phyloP scores from a whole-genome alignment of 2,113 vertebrate species.

The Myiagra hebetior region DNA sequence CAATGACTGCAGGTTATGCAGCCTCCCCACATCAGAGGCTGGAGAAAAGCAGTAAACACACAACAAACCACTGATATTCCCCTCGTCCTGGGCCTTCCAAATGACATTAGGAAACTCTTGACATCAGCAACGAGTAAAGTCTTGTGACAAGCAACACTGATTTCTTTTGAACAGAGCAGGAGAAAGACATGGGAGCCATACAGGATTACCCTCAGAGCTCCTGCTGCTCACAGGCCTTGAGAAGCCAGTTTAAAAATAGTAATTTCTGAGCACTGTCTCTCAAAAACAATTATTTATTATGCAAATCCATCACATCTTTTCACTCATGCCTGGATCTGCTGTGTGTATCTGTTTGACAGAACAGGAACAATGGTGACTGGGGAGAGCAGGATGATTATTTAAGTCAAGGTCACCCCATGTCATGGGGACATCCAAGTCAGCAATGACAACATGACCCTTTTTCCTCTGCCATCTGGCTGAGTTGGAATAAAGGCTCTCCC shows the following conservation, averaged over 20 bases:
- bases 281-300: background rate
- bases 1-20: background rate
- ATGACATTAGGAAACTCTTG: background rate
- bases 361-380: rapidly evolving
- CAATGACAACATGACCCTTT: background rate
- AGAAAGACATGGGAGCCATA: background rate
- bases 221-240: background rate
- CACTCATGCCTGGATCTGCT: background rate
- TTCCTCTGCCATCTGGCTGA: background rate
- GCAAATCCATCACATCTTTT: background rate
- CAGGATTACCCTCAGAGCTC: background rate
- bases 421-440: background rate
- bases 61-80: background rate
- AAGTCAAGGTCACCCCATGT: background rate
- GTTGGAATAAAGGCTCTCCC: background rate
- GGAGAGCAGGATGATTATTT: background rate
- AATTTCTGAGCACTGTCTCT: background rate
- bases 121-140: background rate
- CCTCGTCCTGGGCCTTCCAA: background rate
- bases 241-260: background rate
- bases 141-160: background rate
- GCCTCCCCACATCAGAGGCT: background rate
- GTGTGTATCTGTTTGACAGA: background rate
- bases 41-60: background rate
- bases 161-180: background rate